Conservation (phyloP, 2,888 invertebrate species). For the Tenthredo amoena region DNA sequence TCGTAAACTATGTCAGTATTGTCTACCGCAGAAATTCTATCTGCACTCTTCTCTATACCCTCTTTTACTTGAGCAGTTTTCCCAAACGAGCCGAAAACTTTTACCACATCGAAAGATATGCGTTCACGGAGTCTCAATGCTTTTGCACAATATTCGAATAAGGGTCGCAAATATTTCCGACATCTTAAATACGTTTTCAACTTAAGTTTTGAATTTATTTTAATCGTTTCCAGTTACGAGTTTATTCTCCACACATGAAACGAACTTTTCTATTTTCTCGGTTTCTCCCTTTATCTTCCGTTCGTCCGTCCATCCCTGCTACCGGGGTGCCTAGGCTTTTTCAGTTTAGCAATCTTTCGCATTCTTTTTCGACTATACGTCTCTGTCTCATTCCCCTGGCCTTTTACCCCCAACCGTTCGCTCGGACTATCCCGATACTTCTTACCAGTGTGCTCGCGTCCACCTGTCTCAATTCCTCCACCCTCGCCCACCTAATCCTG, state of each 20-base stretch:
- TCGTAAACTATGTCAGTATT: constrained; percentile 37
- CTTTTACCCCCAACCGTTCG: constrained; percentile 22
- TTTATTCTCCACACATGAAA: constrained; percentile 17
- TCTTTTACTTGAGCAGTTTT: constrained; percentile 27
- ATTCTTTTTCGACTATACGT: constrained; percentile 39
- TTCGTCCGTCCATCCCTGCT: neutral
- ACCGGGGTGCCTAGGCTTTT: neutral
- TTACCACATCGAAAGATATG: neutral
- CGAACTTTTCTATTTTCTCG: neutral
- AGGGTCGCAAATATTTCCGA: constrained; percentile 35
- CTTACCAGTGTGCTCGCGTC: constrained; percentile 36
- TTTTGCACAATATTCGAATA: neutral
- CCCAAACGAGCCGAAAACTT: constrained; percentile 27
- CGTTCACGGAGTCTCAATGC: constrained; percentile 12
- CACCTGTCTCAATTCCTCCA: constrained; percentile 45
- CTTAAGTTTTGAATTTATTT: constrained; percentile 30
- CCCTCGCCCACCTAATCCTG: constrained; percentile 28
- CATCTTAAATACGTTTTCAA: constrained; percentile 26
- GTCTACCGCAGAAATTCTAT: constrained; percentile 21
- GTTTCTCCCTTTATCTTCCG: neutral
- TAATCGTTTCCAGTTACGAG: neutral
- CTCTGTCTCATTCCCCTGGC: constrained; percentile 11
- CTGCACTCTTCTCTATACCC: constrained; percentile 24
- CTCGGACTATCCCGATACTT: constrained; percentile 33
- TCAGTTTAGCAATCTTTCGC: constrained; percentile 25